Evolutionary conservation across 2,113 vertebrate species (phyloP).

Genomic region (Mirza zaza): DNA sequence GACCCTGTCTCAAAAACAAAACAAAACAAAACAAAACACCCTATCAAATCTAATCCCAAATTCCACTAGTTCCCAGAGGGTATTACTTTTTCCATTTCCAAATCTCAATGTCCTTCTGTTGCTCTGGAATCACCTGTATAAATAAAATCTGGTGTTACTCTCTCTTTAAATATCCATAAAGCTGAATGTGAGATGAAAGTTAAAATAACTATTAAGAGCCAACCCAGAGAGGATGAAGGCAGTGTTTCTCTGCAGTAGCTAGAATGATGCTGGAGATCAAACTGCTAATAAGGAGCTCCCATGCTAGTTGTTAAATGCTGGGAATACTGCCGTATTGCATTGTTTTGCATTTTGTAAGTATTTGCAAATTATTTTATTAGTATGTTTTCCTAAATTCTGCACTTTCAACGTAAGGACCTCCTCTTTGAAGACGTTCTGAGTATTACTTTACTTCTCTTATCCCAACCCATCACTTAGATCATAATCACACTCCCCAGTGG

Average conservation of each 20-base stretch:
- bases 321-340: neutral
- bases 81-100: slow-evolving; percentile 17
- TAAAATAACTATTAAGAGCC: neutral
- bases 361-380: neutral
- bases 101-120: slow-evolving; percentile 29
- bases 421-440: slow-evolving; percentile 34
- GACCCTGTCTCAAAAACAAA: neutral
- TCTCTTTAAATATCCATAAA: slow-evolving; percentile 7
- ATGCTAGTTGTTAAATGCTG: neutral
- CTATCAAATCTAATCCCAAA: slow-evolving; percentile 22
- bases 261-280: neutral
- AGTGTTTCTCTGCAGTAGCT: neutral
- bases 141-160: slow-evolving; percentile 15
- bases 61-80: neutral
- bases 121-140: neutral
- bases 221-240: neutral
- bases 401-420: slow-evolving; percentile 1
- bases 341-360: slow-evolving; percentile 28
- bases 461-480: neutral
- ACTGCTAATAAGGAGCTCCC: neutral
- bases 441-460: neutral
- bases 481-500: neutral
- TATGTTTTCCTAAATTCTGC: slow-evolving; percentile 9
- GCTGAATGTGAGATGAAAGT: neutral
- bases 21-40: no score